Percentiles rank a stretch among this genome's conserved stretches.
phyloP scores from a whole-genome alignment of 2,113 vertebrate genomes.

The Leptobrachium ailaonicum region DNA sequence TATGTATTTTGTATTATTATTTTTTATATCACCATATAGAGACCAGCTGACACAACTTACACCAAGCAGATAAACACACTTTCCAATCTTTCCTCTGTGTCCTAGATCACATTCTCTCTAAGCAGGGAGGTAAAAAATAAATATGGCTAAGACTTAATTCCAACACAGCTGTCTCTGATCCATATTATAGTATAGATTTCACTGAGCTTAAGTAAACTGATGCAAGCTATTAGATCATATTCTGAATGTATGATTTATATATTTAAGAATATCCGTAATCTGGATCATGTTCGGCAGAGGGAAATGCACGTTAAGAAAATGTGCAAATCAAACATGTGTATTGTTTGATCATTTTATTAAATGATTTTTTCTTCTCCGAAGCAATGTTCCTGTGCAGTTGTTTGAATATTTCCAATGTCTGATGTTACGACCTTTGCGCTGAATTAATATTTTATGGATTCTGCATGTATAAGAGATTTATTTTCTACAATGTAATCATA shows the following conservation, averaged over 20 bases:
- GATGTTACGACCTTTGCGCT: constrained; percentile 29
- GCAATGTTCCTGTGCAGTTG: constrained; percentile 2
- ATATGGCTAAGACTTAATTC: background rate
- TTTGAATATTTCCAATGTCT: constrained; percentile 20
- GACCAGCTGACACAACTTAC: no score
- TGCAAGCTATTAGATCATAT: background rate
- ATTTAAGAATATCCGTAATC: background rate
- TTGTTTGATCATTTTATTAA: constrained; percentile 23
- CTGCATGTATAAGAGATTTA: constrained; percentile 34
- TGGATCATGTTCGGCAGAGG: background rate
- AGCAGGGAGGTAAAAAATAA: background rate
- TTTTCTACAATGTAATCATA: constrained; percentile 7
- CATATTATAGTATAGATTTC: background rate
- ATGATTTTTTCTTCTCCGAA: background rate
- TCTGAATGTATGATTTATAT: constrained; percentile 7
- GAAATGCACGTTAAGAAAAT: background rate
- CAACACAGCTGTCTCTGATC: background rate
- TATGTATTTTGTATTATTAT: no score
- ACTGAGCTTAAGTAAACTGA: background rate
- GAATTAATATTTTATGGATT: constrained; percentile 42
- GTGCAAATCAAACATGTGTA: constrained; percentile 5
- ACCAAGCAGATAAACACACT: no score
- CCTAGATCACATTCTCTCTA: no score
- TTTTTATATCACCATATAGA: no score
- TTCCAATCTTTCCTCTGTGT: no score